Evolutionary conservation across 2,113 vertebrate species (phyloP).

Genomic region (Python bivittatus): DNA sequence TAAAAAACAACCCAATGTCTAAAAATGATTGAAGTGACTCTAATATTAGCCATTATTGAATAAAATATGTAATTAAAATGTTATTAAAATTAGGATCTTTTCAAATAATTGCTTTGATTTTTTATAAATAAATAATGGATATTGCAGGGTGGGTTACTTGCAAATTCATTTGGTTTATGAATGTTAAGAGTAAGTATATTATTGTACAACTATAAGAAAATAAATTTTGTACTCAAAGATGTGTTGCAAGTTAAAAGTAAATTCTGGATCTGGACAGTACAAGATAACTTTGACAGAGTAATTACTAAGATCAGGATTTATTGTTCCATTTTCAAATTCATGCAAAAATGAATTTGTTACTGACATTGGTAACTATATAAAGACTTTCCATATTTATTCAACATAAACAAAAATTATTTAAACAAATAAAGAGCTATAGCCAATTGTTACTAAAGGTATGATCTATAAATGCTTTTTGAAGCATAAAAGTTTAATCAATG

Average conservation of each 20-base stretch:
- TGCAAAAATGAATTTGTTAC: conserved; percentile 33
- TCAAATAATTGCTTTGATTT: not conserved
- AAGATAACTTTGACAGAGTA: not conserved
- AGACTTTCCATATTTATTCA: not conserved
- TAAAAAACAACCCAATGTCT: not conserved
- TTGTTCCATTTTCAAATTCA: conserved; percentile 11
- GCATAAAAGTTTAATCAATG: conserved; percentile 52
- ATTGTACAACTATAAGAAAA: not conserved
- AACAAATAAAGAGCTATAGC: conserved; percentile 45
- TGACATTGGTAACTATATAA: not conserved
- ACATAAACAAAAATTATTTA: not conserved
- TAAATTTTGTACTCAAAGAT: not conserved
- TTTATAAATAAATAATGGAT: not conserved
- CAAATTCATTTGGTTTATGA: not conserved
- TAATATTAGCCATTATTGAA: not conserved
- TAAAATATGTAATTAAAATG: not conserved
- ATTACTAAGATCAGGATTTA: conserved; percentile 34
- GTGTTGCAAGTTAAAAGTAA: not conserved
- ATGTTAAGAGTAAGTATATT: not conserved
- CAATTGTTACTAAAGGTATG: conserved; percentile 39
- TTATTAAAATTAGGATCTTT: not conserved
- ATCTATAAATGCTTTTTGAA: conserved; percentile 44
- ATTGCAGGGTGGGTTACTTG: not conserved
- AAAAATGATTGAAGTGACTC: not conserved
- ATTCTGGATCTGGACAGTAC: not conserved